Evolutionary conservation across 2,797 vertebrate genomes (phyloP).

Genomic region (Delichon dasypus): DNA sequence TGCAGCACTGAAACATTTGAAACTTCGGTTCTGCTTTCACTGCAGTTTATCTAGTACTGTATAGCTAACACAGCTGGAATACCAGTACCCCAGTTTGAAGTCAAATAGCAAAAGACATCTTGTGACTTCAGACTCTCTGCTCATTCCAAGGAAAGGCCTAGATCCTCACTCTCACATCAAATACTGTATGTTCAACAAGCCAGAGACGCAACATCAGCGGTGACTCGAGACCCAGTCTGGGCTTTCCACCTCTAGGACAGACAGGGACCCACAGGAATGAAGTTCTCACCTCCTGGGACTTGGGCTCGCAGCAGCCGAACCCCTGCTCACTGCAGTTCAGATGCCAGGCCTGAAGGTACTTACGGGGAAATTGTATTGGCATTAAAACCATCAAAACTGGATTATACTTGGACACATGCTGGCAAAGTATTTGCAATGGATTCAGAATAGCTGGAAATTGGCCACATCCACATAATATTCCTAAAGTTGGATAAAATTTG

Average conservation of each 20-base stretch:
- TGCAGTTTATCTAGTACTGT: neutral
- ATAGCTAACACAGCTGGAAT: neutral
- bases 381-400: conserved; percentile 13
- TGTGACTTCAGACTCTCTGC: neutral
- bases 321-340: neutral
- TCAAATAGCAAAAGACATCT: neutral
- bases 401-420: conserved; percentile 37
- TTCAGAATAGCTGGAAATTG: conserved; percentile 24
- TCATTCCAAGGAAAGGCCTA: neutral
- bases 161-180: neutral
- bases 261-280: neutral
- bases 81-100: neutral
- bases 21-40: neutral
- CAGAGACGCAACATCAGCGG: neutral
- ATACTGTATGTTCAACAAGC: neutral
- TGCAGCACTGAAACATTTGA: neutral
- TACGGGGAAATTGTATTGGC: neutral
- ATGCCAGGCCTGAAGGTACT: neutral
- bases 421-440: conserved; percentile 36
- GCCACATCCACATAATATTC: conserved; percentile 26
- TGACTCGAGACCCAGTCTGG: neutral
- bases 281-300: neutral
- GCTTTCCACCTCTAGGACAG: neutral
- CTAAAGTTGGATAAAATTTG: conserved; percentile 44
- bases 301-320: neutral